phyloP scores from a whole-genome alignment of 1,140 invertebrate genomes.

The Halesus radiatus region DNA sequence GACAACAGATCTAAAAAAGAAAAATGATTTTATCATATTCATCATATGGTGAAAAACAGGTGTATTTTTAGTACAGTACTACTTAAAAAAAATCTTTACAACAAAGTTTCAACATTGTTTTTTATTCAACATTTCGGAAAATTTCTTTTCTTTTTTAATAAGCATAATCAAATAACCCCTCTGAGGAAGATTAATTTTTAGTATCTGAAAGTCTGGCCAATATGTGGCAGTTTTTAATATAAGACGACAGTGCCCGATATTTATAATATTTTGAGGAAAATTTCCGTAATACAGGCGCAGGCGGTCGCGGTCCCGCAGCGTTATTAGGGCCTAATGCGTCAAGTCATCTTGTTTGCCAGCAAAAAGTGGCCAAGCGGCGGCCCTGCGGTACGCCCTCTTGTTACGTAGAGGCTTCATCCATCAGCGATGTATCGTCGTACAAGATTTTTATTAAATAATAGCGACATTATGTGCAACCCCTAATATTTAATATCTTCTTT shows the following conservation, averaged over 20 bases:
- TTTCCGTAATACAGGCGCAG: conserved; percentile 18
- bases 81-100: no score
- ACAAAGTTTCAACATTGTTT: no score
- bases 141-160: no score
- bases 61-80: no score
- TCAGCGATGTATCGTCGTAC: background rate
- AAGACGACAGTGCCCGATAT: conserved; percentile 36
- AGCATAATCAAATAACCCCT: background rate
- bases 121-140: no score
- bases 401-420: background rate
- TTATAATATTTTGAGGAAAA: conserved; percentile 41
- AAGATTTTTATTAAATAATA: background rate
- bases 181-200: conserved; percentile 14
- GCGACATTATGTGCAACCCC: no score
- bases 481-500: no score
- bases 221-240: conserved; percentile 51
- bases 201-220: conserved; percentile 5
- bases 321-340: conserved; percentile 48
- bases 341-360: conserved; percentile 45
- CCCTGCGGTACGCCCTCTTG: background rate
- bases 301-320: background rate
- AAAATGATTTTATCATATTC: no score
- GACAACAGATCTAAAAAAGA: no score
- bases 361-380: conserved; percentile 25
- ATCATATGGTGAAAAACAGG: no score